phyloP scores from a whole-genome alignment of 2,888 invertebrate species.

The Tribolium freemani region DNA sequence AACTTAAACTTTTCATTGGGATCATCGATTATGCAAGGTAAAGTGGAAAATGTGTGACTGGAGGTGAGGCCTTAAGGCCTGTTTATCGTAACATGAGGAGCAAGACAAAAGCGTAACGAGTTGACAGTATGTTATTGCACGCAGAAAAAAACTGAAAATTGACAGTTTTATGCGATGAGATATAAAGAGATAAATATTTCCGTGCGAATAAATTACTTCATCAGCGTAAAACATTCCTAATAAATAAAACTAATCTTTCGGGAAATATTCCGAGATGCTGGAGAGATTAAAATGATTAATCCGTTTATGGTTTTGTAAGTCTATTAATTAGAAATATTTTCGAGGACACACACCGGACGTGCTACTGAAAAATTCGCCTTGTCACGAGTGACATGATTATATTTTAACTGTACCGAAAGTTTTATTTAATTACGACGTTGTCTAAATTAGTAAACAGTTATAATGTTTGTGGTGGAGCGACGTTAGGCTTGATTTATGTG shows the following conservation, averaged over 20 bases:
- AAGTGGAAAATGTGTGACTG: constrained; percentile 23
- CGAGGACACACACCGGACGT: not conserved
- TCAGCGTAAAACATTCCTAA: not conserved
- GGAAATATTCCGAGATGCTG: not conserved
- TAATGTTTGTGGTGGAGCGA: constrained; percentile 25
- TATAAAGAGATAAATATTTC: not conserved
- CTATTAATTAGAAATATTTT: not conserved
- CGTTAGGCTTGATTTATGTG: constrained; percentile 34
- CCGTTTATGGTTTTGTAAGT: not conserved
- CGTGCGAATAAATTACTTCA: not conserved
- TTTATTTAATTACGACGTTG: constrained; percentile 27
- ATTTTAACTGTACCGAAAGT: not conserved
- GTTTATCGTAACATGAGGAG: constrained; percentile 26
- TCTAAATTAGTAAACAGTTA: constrained; percentile 33
- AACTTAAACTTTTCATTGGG: constrained; percentile 21
- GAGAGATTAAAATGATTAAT: not conserved
- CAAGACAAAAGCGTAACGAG: not conserved
- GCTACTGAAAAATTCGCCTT: not conserved
- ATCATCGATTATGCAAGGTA: constrained; percentile 34
- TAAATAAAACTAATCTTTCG: not conserved
- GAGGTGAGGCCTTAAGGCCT: constrained; percentile 1
- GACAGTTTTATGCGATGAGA: not conserved
- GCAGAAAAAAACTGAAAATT: not conserved
- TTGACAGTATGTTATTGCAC: not conserved
- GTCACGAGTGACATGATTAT: not conserved